Base-by-base conservation (phyloP, 2,797 vertebrate species). In the Enteromius afrohamiltoni region DNA sequence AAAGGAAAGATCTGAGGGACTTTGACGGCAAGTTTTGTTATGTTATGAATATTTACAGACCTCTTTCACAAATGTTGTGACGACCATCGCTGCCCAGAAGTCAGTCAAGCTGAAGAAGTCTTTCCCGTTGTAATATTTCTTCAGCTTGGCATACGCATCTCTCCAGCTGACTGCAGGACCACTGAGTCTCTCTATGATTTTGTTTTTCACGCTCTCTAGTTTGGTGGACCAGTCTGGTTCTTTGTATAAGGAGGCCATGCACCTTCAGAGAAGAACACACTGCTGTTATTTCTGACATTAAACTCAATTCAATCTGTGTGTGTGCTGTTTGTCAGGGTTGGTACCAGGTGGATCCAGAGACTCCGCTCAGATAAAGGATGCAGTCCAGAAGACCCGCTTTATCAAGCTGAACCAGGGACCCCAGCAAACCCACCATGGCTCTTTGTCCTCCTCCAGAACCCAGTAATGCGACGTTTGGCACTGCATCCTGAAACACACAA, bases 271-370 rank as follows among this genome's bases (percentile, higher is more conserved):
- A 55, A 71, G 14, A 49, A 70, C 13, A 70, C 4, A 29, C 69
- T n/a, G 47, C 47, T 74, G 0, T 74, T 0, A 34, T 31, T 53
- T 53, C 0, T 21, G 29, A 34, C 47, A 34, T 73, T 49, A 2
- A 31, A 11, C 70, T 0, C 9, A 19, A 31, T 19, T 65, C 16
- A 2, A 1, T 49, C 7, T n/a, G n/a, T 71, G 0, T 49, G 42
- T 73, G 3, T 31, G 40, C 47, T 9, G 1, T 45, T 17, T 71
- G n/a, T 71, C 69, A 71, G 69, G 1, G 23, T 26, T 60, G 1
- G 0, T 83, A 89, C 88, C 88, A 89, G 17, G 86, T 89, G 2
- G 85, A 86, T 82, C 86, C 88, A 31, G 86, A 89, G 26, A 89
- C 88, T 14, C 86, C 88, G 58, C 70, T 26, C 49, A 89, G 37